Conservation (phyloP, 2,113 vertebrate species). For the Rhinopomastus cyanomelas region DNA sequence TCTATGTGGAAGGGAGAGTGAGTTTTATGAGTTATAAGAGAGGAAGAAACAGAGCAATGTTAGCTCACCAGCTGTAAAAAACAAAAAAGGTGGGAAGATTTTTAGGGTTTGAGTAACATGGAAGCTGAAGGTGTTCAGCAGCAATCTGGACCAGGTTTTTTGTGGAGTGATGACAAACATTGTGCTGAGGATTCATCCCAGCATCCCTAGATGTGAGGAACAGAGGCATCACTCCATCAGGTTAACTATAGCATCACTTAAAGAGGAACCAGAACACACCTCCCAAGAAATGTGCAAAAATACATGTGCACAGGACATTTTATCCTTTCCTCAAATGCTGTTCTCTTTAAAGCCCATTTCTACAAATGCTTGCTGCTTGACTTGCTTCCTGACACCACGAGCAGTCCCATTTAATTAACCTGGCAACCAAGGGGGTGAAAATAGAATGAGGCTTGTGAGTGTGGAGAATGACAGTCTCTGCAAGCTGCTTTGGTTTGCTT, state of each 20-base stretch:
- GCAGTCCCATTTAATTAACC: conserved; percentile 62
- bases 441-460: conserved; percentile 34
- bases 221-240: neutral
- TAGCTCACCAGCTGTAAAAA: neutral
- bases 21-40: conserved; percentile 32
- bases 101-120: neutral
- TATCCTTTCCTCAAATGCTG: neutral
- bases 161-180: neutral
- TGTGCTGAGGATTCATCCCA: neutral
- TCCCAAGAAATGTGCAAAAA: neutral
- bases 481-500: conserved; percentile 23
- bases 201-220: neutral
- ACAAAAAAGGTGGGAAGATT: neutral
- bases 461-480: conserved; percentile 50
- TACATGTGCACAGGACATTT: neutral
- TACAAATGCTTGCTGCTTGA: conserved; percentile 40
- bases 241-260: neutral
- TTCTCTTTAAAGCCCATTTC: conserved; percentile 2
- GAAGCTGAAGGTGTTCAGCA: neutral
- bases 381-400: conserved; percentile 43
- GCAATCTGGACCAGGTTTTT: neutral
- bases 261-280: neutral
- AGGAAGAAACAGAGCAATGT: neutral
- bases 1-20: neutral
- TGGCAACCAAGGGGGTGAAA: conserved; percentile 14